Evolutionary conservation across 2,113 vertebrate genomes (phyloP).

Genomic region (Cisticola juncidis): DNA sequence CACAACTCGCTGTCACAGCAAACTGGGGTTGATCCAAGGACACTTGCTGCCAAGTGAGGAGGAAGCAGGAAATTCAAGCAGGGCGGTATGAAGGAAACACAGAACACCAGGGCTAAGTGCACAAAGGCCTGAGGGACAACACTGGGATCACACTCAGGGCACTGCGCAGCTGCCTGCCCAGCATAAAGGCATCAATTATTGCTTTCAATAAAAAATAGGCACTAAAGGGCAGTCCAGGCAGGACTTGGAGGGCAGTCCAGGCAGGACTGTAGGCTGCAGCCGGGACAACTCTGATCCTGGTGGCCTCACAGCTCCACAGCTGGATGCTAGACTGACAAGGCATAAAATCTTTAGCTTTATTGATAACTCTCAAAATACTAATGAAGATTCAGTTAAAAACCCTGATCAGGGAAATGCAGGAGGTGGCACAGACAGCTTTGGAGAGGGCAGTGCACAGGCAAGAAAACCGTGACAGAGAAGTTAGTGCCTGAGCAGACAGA

Average conservation of each 20-base stretch:
- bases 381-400: not conserved
- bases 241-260: not conserved
- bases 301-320: not conserved
- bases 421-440: not conserved
- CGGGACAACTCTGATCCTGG: not conserved
- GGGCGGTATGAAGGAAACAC: not conserved
- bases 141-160: not conserved
- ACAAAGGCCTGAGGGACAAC: not conserved
- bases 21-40: conserved; percentile 16
- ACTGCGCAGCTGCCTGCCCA: not conserved
- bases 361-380: not conserved
- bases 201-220: not conserved
- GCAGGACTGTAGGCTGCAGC: not conserved
- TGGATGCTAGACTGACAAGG: fast-evolving
- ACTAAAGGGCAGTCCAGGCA: not conserved
- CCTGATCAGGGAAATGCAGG: not conserved
- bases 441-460: not conserved
- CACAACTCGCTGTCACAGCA: conserved; percentile 15
- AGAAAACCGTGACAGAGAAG: not conserved
- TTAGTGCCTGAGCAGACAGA: not conserved
- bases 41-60: not conserved
- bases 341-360: not conserved
- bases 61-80: conserved; percentile 44
- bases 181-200: not conserved
- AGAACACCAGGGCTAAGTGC: not conserved